Evolutionary conservation across 23 tunicate species (phyloP), one percentile per base, ranked within the genome.

Genomic region (Trididemnum nubilum): DNA sequence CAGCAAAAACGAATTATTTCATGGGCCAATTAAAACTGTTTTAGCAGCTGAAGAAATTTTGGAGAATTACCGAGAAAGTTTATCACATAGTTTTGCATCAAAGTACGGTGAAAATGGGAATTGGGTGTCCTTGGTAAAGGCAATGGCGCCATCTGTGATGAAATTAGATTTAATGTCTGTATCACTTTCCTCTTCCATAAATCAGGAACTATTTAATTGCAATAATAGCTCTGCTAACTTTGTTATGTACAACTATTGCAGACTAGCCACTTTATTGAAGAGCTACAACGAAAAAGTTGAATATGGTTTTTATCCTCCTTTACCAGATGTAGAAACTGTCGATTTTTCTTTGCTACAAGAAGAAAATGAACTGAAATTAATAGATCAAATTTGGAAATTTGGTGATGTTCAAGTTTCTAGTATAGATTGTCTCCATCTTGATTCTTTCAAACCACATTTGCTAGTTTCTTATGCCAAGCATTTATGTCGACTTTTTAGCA

Each of bases 161-260:
- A 73, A 73, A 33, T 28, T 73, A 4, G 59, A 40, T 73, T 3
- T 73, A n/a, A 5, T 73, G 5, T n/a, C 33, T 23, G 34, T 73
- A n/a, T 38, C 79, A n/a, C 59, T 28, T 12, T 37, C 58, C 7
- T 36, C 79, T 23, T 2, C 59, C 7, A 33, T 73, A 9, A 38
- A 73, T 37, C 5, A 12, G 4, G 2, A 7, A 12, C 24, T 28
- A 37, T 25, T 21, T 5, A 24, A 24, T 26, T 30, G 33, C 26
- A 33, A 29, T 21, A 39, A 24, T 73, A 49, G 4, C 24, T 37
- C 29, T 39, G 64, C 82, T 0, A 64, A 22, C 2, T 85, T 85
- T 49, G 51, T 85, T 2, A 54, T 85, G 75, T 85, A 85, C 49
- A 85, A 85, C 51, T 85, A 76, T 1, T 63, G 84, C 21, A 64